phyloP scores from a whole-genome alignment of 2,113 vertebrate genomes.

The Dendrocopos noguchii region DNA sequence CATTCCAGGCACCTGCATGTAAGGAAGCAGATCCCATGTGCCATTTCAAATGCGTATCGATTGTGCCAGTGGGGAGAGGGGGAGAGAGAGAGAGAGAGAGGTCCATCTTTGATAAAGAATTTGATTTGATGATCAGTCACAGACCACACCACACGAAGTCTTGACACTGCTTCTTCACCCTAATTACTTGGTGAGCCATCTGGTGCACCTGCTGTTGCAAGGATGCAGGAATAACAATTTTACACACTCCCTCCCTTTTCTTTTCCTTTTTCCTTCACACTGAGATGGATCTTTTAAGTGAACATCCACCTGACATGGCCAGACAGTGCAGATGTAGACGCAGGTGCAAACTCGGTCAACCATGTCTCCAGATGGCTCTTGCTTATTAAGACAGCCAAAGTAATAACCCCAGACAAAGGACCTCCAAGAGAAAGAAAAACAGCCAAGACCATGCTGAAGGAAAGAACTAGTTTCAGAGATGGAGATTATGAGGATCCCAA shows the following conservation, averaged over 20 bases:
- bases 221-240: conserved; percentile 54
- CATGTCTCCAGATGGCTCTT: conserved; percentile 67
- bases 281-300: conserved; percentile 60
- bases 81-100: conserved; percentile 1
- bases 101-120: conserved; percentile 33
- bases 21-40: not conserved
- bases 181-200: conserved; percentile 69
- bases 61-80: not conserved
- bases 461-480: conserved; percentile 37
- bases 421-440: not conserved
- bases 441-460: not conserved
- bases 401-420: conserved; percentile 57
- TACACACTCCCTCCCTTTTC: conserved; percentile 38
- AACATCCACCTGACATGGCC: conserved; percentile 61
- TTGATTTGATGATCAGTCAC: conserved; percentile 61
- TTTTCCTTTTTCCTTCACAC: conserved; percentile 58
- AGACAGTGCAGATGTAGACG: conserved; percentile 59
- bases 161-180: conserved; percentile 62
- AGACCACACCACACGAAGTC: conserved; percentile 38
- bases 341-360: conserved; percentile 70
- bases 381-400: conserved; percentile 69
- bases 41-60: conserved; percentile 36
- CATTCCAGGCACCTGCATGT: not conserved
- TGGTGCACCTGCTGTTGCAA: conserved; percentile 67
- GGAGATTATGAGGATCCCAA: conserved; percentile 16